Conservation (phyloP, 1,140 invertebrate species). For the Drosophila subpulchrella region DNA sequence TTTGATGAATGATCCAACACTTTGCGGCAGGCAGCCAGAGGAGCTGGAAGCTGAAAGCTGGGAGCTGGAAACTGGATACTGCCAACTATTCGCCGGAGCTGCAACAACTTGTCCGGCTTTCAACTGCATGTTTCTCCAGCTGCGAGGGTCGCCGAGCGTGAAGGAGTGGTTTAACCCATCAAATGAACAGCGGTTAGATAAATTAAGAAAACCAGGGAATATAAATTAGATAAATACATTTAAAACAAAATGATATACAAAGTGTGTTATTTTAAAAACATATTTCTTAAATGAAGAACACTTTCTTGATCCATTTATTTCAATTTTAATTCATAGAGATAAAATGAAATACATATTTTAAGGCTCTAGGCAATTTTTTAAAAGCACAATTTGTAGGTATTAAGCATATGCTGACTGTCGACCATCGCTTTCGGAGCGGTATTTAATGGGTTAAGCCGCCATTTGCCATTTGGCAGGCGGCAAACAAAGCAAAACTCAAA, state of each 20-base stretch:
- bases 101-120: slow-evolving; percentile 50
- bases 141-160: slow-evolving; percentile 12
- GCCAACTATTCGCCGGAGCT: slow-evolving; percentile 27
- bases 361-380: no score
- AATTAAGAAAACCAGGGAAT: background rate
- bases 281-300: no score
- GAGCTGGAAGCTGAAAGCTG: slow-evolving; percentile 27
- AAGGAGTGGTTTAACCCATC: slow-evolving; percentile 36
- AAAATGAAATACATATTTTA: no score
- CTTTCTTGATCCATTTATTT: no score
- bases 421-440: background rate
- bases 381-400: no score
- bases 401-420: no score
- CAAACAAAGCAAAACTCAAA: slow-evolving; percentile 49
- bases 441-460: slow-evolving; percentile 31
- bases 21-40: slow-evolving; percentile 53
- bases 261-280: no score
- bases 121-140: slow-evolving; percentile 55
- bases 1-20: slow-evolving; percentile 79
- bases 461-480: slow-evolving; percentile 34
- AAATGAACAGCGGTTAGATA: background rate
- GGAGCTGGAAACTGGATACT: slow-evolving; percentile 38
- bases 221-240: no score
- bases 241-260: no score
- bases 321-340: no score